phyloP scores from a whole-genome alignment of 2,113 vertebrate species.

The Edolisoma coerulescens region DNA sequence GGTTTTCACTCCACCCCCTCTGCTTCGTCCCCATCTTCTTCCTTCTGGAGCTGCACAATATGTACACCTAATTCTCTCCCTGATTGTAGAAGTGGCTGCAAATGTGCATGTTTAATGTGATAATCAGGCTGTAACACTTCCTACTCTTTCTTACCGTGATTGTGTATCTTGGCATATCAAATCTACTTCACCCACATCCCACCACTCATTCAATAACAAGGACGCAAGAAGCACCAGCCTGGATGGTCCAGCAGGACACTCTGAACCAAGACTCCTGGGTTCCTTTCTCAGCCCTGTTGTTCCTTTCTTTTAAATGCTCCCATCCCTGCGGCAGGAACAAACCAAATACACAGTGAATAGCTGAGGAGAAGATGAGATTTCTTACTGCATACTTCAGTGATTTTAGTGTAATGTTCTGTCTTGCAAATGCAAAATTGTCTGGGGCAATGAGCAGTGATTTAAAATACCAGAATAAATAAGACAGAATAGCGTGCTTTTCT shows the following conservation, averaged over 20 bases:
- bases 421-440: background rate
- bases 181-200: background rate
- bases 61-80: background rate
- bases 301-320: background rate
- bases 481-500: background rate
- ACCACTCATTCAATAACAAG: background rate
- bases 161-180: background rate
- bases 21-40: background rate
- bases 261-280: background rate
- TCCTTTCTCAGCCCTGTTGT: background rate
- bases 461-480: slow-evolving; percentile 29
- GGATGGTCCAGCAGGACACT: background rate
- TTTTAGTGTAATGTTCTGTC: slow-evolving; percentile 19
- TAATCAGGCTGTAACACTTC: background rate
- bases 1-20: background rate
- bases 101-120: background rate
- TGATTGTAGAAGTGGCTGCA: background rate
- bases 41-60: background rate
- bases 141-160: background rate
- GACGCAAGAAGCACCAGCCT: background rate
- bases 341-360: background rate
- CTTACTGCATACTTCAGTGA: background rate
- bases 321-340: background rate
- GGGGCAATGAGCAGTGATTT: background rate
- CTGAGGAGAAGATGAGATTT: background rate